A percentile compares a stretch with the other conserved stretches of the same genome.
Evolutionary conservation across 2,888 invertebrate species (phyloP).

Genomic region (Catocala fraxini): DNA sequence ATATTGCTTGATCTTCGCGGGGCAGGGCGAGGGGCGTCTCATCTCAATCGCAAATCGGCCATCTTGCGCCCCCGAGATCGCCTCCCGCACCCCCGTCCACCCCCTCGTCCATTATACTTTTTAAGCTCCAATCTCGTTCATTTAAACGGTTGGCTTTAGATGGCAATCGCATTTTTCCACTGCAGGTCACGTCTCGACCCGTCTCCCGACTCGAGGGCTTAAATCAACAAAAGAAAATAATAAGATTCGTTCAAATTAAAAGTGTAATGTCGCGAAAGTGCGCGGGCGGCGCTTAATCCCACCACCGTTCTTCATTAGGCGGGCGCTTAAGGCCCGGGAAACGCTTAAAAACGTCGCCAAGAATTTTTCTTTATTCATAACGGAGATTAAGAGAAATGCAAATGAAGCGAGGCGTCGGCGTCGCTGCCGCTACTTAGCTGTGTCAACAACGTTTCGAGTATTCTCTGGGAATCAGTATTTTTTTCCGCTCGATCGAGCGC

Average conservation of each 20-base stretch:
- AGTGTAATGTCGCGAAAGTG: slow-evolving; percentile 89
- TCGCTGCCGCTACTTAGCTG: slow-evolving; percentile 83
- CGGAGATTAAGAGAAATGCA: slow-evolving; percentile 86
- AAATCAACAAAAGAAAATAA: slow-evolving; percentile 91
- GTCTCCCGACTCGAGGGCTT: slow-evolving; percentile 88
- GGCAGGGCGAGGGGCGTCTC: slow-evolving; percentile 77
- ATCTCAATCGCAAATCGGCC: slow-evolving; percentile 88
- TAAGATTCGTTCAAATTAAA: slow-evolving; percentile 92
- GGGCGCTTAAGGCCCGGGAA: slow-evolving; percentile 65
- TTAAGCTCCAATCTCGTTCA: slow-evolving; percentile 92
- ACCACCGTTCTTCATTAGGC: slow-evolving; percentile 82
- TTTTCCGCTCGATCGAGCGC: slow-evolving; percentile 57
- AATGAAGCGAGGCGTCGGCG: slow-evolving; percentile 85
- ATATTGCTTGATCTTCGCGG: slow-evolving; percentile 84
- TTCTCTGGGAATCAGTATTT: slow-evolving; percentile 59
- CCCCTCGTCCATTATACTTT: slow-evolving; percentile 90
- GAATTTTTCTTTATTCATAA: slow-evolving; percentile 88
- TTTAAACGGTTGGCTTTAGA: slow-evolving; percentile 91
- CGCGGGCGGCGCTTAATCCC: slow-evolving; percentile 74
- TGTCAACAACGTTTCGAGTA: slow-evolving; percentile 80
- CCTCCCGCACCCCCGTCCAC: slow-evolving; percentile 80
- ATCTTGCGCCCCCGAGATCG: slow-evolving; percentile 85
- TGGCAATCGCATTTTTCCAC: slow-evolving; percentile 91
- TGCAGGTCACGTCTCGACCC: slow-evolving; percentile 90
- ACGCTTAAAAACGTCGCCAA: slow-evolving; percentile 80